phyloP scores from a whole-genome alignment of 2,888 invertebrate genomes.

The Drosophila helvetica region DNA sequence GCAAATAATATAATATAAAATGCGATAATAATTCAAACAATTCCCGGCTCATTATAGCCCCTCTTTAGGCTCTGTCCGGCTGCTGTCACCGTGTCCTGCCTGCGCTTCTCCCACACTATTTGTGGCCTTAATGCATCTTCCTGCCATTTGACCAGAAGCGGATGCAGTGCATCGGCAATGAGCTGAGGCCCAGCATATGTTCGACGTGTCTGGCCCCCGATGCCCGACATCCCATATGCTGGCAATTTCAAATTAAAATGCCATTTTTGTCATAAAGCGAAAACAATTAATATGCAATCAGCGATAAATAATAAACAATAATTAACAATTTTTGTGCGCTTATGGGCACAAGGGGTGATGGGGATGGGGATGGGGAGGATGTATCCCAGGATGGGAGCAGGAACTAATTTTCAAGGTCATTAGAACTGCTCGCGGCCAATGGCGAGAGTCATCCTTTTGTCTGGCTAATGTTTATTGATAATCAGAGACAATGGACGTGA shows the following conservation, averaged over 20 bases:
- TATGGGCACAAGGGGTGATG: background rate
- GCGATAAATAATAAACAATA: conserved; percentile 72
- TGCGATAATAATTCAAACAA: background rate
- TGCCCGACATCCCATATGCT: conserved; percentile 19
- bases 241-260: conserved; percentile 39
- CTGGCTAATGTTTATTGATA: conserved; percentile 75
- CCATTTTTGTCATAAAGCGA: conserved; percentile 33
- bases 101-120: conserved; percentile 47
- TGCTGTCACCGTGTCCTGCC: background rate
- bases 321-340: conserved; percentile 60
- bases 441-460: conserved; percentile 66
- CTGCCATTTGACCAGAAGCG: conserved; percentile 50
- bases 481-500: conserved; percentile 69
- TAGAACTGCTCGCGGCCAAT: conserved; percentile 65
- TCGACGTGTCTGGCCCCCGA: conserved; percentile 1
- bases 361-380: background rate
- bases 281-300: conserved; percentile 73
- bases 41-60: conserved; percentile 4
- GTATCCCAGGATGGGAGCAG: conserved; percentile 47
- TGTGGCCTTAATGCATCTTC: conserved; percentile 62
- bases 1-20: background rate
- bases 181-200: conserved; percentile 31
- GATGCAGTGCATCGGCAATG: conserved; percentile 52
- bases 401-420: conserved; percentile 83
- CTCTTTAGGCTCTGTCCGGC: background rate